These are phyloP conservation scores for Pimpla rufipes DNA, from an alignment of 2,888 invertebrate genomes.

Conservation along the genomic window DNA sequence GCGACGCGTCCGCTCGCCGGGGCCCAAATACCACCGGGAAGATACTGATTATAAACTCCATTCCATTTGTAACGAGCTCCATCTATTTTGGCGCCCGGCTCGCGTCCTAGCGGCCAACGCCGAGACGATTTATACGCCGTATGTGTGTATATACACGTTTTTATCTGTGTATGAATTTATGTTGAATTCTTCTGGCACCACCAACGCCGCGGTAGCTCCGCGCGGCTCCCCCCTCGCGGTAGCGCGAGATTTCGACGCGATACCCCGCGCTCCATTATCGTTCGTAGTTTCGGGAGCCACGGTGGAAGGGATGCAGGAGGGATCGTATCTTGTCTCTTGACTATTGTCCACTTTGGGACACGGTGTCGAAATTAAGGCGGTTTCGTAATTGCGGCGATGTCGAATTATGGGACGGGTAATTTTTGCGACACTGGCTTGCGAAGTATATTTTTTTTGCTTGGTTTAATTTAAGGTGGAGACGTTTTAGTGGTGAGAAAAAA, in stretches of 20 bases:
- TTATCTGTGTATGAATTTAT: constrained; percentile 31
- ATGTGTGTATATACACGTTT: constrained; percentile 33
- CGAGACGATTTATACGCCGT: constrained; percentile 41
- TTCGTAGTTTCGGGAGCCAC: constrained; percentile 72
- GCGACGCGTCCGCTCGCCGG: constrained; percentile 54
- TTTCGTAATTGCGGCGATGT: no score
- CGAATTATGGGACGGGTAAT: no score
- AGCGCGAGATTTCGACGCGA: constrained; percentile 77
- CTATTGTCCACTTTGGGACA: constrained; percentile 13
- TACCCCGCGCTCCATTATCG: constrained; percentile 80
- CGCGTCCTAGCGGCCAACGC: constrained; percentile 44
- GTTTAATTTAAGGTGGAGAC: no score
- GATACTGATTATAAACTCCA: constrained; percentile 85
- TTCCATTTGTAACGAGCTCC: constrained; percentile 85
- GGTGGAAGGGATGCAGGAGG: constrained; percentile 32
- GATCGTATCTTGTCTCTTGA: constrained; percentile 35
- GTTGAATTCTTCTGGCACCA: constrained; percentile 46
- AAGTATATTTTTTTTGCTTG: no score
- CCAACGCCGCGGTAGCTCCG: constrained; percentile 31
- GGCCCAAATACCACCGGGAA: constrained; percentile 82
- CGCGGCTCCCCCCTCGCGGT: constrained; percentile 15
- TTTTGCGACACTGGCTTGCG: no score
- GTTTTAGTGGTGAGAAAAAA: no score
- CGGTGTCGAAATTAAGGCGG: no score
- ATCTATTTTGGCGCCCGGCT: constrained; percentile 84